Conservation (phyloP, 2,888 invertebrate genomes). For the Eupithecia inturbata region DNA sequence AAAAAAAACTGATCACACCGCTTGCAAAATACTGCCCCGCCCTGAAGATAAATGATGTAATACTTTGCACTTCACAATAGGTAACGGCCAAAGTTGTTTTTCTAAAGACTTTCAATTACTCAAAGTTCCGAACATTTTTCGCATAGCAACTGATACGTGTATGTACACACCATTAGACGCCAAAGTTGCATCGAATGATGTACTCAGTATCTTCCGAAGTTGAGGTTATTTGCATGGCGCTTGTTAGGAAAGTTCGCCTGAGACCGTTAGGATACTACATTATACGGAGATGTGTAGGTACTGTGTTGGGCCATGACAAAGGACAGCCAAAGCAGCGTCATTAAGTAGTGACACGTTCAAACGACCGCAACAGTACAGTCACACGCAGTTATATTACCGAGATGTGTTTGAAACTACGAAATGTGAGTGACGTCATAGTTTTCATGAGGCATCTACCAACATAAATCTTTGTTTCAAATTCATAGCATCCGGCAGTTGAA, state of each 20-base stretch:
- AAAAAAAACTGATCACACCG: neutral
- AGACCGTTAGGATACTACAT: neutral
- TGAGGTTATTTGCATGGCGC: conserved; percentile 30
- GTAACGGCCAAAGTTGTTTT: conserved; percentile 3
- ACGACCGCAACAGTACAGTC: conserved; percentile 34
- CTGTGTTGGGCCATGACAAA: conserved; percentile 36
- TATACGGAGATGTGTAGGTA: conserved; percentile 13
- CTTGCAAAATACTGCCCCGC: neutral
- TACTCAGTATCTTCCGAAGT: conserved; percentile 27
- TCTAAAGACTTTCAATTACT: conserved; percentile 15
- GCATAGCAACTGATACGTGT: conserved; percentile 28
- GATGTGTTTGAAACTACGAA: neutral
- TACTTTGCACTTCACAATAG: conserved; percentile 9
- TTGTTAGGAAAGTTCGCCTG: conserved; percentile 31
- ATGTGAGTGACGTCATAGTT: neutral
- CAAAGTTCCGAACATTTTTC: conserved; percentile 7
- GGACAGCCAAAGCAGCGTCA: conserved; percentile 44
- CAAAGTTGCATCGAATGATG: conserved; percentile 29
- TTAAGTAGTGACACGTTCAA: conserved; percentile 40
- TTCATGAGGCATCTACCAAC: neutral
- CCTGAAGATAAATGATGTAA: neutral
- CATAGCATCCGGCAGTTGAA: neutral
- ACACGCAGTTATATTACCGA: neutral
- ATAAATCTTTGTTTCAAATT: neutral
- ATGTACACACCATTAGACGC: conserved; percentile 19